Percentiles rank a stretch among this genome's conserved stretches.
phyloP scores from a whole-genome alignment of 2,888 invertebrate species.

The Elgonia sp. region DNA sequence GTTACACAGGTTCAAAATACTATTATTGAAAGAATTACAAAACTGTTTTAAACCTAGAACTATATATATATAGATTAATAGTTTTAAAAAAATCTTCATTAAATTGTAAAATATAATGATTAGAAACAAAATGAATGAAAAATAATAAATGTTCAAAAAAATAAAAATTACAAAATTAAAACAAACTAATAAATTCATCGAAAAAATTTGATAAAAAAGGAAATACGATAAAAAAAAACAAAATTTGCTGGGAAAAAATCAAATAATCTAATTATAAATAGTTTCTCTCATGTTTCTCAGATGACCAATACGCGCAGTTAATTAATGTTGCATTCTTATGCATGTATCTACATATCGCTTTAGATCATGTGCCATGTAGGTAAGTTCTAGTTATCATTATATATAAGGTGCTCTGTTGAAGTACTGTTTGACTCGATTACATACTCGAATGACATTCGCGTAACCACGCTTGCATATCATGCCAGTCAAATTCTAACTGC shows the following conservation, averaged over 20 bases:
- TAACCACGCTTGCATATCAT: slow-evolving; percentile 28
- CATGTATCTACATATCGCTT: slow-evolving; percentile 80
- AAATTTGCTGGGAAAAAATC: slow-evolving; percentile 16
- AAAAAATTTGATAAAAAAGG: too few species aligned
- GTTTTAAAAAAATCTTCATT: too few species aligned
- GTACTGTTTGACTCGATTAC: slow-evolving; percentile 60
- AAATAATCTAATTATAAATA: slow-evolving; percentile 84
- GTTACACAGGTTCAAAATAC: too few species aligned
- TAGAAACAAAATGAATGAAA: too few species aligned
- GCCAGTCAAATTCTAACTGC: slow-evolving; percentile 24
- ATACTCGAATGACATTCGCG: slow-evolving; percentile 59
- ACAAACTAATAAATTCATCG: too few species aligned
- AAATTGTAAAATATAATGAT: too few species aligned
- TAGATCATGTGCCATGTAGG: slow-evolving; percentile 74
- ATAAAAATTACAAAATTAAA: too few species aligned
- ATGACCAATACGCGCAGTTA: slow-evolving; percentile 83
- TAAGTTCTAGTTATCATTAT: slow-evolving; percentile 78
- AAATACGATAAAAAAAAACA: too few species aligned
- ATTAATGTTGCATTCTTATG: slow-evolving; percentile 84
- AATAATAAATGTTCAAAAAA: too few species aligned
- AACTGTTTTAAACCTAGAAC: too few species aligned
- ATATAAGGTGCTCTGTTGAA: slow-evolving; percentile 43
- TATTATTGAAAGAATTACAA: too few species aligned
- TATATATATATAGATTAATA: too few species aligned
- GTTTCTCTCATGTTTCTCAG: slow-evolving; percentile 84